These are phyloP conservation scores for Oncorhynchus gorbuscha DNA, from an alignment of 2,113 vertebrate species.

Conservation along the genomic window DNA sequence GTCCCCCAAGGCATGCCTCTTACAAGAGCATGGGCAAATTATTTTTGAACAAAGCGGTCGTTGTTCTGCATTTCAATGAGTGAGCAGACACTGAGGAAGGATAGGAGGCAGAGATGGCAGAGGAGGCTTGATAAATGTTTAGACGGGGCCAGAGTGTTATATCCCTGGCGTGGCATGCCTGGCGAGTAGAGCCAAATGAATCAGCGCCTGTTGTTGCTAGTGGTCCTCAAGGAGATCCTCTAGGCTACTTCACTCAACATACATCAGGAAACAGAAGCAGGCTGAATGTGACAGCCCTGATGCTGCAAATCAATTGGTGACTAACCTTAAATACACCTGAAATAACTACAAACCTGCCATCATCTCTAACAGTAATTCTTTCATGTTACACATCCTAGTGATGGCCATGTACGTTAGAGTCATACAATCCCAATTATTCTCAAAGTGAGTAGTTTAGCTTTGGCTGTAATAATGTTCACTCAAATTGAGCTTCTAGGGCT, in stretches of 20 bases:
- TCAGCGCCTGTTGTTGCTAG: constrained; percentile 22
- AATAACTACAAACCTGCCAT: not conserved
- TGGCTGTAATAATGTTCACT: too few relatives aligned
- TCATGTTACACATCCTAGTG: too few relatives aligned
- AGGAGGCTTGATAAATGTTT: constrained; percentile 38
- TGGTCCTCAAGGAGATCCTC: constrained; percentile 24
- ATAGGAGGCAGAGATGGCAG: constrained; percentile 1
- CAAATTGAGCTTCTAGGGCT: too few relatives aligned
- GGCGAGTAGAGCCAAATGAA: constrained; percentile 35
- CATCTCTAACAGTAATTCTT: not conserved
- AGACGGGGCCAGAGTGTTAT: constrained; percentile 7
- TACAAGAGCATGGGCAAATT: constrained; percentile 11
- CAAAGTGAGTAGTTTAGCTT: too few relatives aligned
- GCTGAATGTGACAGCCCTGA: constrained; percentile 4
- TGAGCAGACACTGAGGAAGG: not conserved
- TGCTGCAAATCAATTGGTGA: not conserved
- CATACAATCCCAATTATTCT: too few relatives aligned
- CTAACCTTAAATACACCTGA: not conserved
- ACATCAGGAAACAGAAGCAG: constrained; percentile 9
- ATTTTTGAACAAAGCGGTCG: constrained; percentile 13
- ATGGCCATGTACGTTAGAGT: too few relatives aligned
- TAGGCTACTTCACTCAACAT: constrained; percentile 14
- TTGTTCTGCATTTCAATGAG: constrained; percentile 26
- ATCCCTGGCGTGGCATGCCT: not conserved
- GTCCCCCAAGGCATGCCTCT: constrained; percentile 3